Evolutionary conservation across 2,113 vertebrate genomes (phyloP), one percentile per base, ranked within the genome.

Genomic region (Rhineura floridana): DNA sequence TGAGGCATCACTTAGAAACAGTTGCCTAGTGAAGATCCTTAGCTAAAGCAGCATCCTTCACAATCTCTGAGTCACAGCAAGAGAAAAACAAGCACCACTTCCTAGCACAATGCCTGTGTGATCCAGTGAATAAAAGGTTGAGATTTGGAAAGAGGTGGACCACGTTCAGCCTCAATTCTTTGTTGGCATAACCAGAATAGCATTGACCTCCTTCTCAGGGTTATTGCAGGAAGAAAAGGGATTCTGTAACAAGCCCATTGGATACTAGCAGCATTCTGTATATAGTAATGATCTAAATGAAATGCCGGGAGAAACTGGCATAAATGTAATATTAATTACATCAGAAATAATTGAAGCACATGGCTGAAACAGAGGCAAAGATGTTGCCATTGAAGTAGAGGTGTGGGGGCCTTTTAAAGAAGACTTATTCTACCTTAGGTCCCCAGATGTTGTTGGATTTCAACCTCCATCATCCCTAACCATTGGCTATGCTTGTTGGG

Each of bases 1-100:
- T 83, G 87, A 83, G 81, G 44, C 44, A 77, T 88, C 81, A 3
- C 72, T 67, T 88, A 39, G 87, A 52, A 88, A 83, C 81, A 63
- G 81, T 83, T 88, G 72, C 87, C 81, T 88, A 76, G 80, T 39
- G 70, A 83, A 83, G 17, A 50, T 76, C 59, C 36, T 83, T 75
- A 23, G 25, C 70, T 76, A 65, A 76, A 11, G 9, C 69, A 36
- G 69, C 30, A 82, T 82, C 67, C 42, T 82, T 73, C 52, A 50
- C n/a, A 48, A 19, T 63, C 39, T 21, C 10, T 44, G 44, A 81
- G 28, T 81, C 77, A 59, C 36, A n/a, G 65, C 48, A 42, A n/a
- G 65, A 65, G 55, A 48, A 17, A 76, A 50, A 52, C 46, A 84
- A 72, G n/a, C 21, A 65, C n/a, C 21, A 36, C 7, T 48, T 48